phyloP scores from a whole-genome alignment of 2,888 invertebrate genomes.

The Phyto melanocephala region DNA sequence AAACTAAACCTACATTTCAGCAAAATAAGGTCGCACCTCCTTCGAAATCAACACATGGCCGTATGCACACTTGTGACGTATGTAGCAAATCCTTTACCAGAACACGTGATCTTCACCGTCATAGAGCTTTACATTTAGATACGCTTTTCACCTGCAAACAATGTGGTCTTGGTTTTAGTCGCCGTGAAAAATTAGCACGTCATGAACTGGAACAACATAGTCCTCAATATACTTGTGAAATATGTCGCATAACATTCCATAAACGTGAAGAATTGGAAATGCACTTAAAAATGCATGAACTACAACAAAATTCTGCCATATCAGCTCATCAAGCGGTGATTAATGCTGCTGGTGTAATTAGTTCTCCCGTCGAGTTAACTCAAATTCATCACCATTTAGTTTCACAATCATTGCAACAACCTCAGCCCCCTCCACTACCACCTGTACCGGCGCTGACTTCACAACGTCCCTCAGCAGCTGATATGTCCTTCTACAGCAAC shows the following conservation, averaged over 20 bases:
- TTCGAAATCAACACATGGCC: conserved; percentile 65
- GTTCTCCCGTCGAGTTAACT: conserved; percentile 32
- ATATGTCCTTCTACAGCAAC: conserved; percentile 74
- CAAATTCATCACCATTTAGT: conserved; percentile 40
- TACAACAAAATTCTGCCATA: conserved; percentile 73
- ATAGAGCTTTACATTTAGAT: conserved; percentile 84
- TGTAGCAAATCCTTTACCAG: conserved; percentile 85
- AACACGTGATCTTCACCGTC: conserved; percentile 85
- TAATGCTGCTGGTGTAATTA: conserved; percentile 46
- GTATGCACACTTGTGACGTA: conserved; percentile 83
- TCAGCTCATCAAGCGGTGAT: conserved; percentile 57
- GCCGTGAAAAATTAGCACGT: conserved; percentile 83
- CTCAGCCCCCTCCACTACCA: conserved; percentile 49
- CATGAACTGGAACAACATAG: conserved; percentile 85
- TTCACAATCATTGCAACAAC: conserved; percentile 45
- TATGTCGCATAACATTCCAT: conserved; percentile 79
- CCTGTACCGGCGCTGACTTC: conserved; percentile 30
- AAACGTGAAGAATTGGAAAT: conserved; percentile 74
- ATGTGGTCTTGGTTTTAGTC: conserved; percentile 81
- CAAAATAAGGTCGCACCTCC: conserved; percentile 71
- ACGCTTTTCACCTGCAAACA: conserved; percentile 84
- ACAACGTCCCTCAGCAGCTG: conserved; percentile 69
- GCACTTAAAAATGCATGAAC: conserved; percentile 76
- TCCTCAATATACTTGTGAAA: conserved; percentile 82
- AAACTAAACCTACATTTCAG: conserved; percentile 19